Percentiles rank a stretch among this genome's conserved stretches.
Evolutionary conservation across 2,113 vertebrate species (phyloP).

Genomic region (Aldabrachelys gigantea): DNA sequence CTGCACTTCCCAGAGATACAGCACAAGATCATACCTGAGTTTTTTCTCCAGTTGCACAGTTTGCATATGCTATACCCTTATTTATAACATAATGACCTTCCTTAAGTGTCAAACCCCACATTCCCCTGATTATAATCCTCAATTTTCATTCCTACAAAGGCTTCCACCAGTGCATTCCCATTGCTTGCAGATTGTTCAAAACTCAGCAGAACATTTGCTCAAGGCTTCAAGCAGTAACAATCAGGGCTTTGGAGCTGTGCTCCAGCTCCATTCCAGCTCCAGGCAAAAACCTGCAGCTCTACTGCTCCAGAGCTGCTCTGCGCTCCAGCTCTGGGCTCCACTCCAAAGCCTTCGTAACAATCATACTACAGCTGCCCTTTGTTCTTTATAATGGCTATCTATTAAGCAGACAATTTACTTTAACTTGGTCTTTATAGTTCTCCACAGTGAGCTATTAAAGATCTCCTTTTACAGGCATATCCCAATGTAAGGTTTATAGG

Average conservation of each 20-base stretch:
- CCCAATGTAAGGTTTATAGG: conserved; percentile 40
- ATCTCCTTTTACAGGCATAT: background rate
- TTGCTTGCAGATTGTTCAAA: background rate
- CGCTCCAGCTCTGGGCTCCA: no score
- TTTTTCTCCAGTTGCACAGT: background rate
- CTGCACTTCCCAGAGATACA: background rate
- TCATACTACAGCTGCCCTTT: fast-evolving
- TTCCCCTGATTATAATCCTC: background rate
- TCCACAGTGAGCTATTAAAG: background rate
- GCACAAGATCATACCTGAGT: background rate
- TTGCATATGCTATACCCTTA: background rate
- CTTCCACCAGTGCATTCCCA: background rate
- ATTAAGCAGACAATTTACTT: background rate
- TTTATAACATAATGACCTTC: background rate
- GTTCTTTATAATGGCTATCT: background rate
- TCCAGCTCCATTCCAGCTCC: no score
- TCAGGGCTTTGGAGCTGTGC: background rate
- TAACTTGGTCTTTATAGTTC: conserved; percentile 18
- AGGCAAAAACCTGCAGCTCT: no score
- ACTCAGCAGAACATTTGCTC: background rate
- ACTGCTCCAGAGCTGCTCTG: no score
- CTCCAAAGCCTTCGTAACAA: background rate
- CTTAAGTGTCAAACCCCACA: background rate
- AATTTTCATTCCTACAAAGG: background rate
- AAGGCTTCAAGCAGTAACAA: background rate